phyloP scores from a whole-genome alignment of 2,888 invertebrate species.

The Eupithecia insigniata region DNA sequence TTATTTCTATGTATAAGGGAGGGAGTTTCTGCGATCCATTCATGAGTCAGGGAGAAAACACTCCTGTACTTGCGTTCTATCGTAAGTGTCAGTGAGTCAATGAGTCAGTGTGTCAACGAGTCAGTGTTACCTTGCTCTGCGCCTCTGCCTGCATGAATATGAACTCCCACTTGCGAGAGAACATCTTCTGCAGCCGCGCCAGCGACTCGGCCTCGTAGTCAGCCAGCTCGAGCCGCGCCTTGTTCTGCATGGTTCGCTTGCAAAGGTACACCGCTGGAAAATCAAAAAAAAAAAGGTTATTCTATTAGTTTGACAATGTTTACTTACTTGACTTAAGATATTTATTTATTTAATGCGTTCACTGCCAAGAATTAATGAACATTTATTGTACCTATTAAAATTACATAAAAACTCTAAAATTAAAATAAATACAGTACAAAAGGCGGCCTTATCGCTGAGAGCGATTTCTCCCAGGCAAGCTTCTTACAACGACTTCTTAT shows the following conservation, averaged over 20 bases:
- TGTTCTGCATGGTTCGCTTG: conserved; percentile 99
- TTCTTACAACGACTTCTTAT: no score
- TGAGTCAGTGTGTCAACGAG: background rate
- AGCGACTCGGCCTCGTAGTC: conserved; percentile 99
- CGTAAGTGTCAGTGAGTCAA: background rate
- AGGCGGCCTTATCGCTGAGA: no score
- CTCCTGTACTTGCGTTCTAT: no score
- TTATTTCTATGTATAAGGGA: background rate
- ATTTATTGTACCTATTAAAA: no score
- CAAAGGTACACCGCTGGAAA: conserved; percentile 97
- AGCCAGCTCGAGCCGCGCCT: conserved; percentile 97
- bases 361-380: no score
- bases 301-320: background rate
- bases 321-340: no score
- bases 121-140: conserved; percentile 81
- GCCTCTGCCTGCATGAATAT: conserved; percentile 98
- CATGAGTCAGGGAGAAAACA: background rate
- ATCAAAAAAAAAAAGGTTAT: no score
- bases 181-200: conserved; percentile 99
- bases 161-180: conserved; percentile 99
- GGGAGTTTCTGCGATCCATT: background rate
- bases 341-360: no score
- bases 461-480: no score
- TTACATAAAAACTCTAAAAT: no score
- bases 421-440: no score